Evolutionary conservation across 2,797 vertebrate genomes (phyloP).

Genomic region (Halcyon badia): DNA sequence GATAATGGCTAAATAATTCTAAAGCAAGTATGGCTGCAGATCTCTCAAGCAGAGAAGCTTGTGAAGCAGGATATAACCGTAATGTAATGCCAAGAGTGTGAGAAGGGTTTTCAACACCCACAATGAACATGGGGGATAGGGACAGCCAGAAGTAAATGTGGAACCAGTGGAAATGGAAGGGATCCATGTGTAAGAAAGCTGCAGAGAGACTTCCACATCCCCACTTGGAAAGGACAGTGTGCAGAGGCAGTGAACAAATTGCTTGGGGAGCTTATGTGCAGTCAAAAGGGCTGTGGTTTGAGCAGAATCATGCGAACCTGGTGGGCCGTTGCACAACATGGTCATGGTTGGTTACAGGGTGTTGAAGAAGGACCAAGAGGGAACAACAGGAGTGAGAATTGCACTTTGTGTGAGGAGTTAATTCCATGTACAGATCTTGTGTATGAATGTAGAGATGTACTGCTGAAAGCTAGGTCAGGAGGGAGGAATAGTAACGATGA

Average conservation of each 20-base stretch:
- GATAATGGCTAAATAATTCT: background rate
- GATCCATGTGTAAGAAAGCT: background rate
- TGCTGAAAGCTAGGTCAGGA: background rate
- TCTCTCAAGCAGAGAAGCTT: background rate
- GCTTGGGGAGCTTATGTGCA: background rate
- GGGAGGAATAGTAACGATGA: background rate
- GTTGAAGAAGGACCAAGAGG: background rate
- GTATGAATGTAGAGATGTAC: background rate
- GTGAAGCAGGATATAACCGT: background rate
- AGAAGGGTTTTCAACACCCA: background rate
- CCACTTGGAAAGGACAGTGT: rapidly evolving
- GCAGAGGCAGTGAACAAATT: background rate
- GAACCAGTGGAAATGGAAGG: background rate
- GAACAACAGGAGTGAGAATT: background rate
- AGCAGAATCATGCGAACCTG: background rate
- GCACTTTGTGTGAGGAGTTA: background rate
- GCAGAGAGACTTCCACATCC: background rate
- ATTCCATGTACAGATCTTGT: background rate
- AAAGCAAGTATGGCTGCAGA: background rate
- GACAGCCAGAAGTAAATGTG: background rate
- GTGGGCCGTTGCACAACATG: rapidly evolving
- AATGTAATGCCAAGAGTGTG: background rate
- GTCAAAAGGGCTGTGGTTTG: background rate
- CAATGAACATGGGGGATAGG: background rate
- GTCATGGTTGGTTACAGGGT: background rate